A percentile compares a stretch with the other conserved stretches of the same genome.
Evolutionary conservation across 2,113 vertebrate species (phyloP).

Genomic region (Callorhinus ursinus): DNA sequence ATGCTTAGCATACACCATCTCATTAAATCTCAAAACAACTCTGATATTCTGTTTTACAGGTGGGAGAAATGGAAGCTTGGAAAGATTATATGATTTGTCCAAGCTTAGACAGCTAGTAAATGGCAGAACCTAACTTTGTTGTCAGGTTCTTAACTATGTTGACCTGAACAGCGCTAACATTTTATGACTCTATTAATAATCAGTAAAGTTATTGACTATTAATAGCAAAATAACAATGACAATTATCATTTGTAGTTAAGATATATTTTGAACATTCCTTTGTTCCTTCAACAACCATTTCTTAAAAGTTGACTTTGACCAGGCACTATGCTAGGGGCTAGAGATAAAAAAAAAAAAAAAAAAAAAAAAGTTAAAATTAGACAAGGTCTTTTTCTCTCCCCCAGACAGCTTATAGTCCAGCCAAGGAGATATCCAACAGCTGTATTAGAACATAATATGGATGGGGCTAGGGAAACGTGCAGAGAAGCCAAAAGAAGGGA

Average conservation of each 20-base stretch:
- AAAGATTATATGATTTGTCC: neutral
- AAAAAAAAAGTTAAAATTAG: neutral
- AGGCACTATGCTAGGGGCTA: neutral
- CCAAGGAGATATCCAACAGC: neutral
- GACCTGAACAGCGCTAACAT: neutral
- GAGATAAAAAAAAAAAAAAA: neutral
- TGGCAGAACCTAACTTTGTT: neutral
- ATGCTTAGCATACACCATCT: neutral
- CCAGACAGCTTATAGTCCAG: neutral
- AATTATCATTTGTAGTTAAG: neutral
- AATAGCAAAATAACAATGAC: neutral
- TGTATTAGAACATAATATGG: neutral
- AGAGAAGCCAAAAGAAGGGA: neutral
- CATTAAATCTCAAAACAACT: neutral
- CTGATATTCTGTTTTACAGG: neutral
- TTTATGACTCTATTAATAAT: neutral
- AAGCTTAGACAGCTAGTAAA: neutral
- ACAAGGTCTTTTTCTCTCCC: neutral
- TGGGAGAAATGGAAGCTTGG: slow-evolving; percentile 2
- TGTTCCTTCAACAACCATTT: neutral
- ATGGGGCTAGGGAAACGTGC: neutral
- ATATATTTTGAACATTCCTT: neutral
- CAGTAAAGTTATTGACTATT: neutral
- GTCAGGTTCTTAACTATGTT: neutral
- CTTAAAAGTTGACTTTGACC: neutral